Conservation (phyloP, 1,140 invertebrate genomes). For the Pinna nobilis region DNA sequence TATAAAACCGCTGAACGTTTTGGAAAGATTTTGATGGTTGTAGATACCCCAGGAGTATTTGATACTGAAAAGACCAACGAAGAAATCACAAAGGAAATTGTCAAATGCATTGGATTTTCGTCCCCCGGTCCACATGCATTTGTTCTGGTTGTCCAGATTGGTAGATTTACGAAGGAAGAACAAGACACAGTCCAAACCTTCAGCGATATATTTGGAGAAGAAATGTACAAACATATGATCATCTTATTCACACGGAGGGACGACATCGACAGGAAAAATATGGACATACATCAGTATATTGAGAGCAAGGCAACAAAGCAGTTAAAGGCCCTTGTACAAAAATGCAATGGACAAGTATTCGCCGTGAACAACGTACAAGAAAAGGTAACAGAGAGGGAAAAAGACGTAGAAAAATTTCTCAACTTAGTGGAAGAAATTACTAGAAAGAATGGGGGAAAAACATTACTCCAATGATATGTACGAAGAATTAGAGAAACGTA, state of each 20-base stretch:
- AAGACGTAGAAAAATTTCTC: neutral
- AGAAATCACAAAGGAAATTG: constrained; percentile 5
- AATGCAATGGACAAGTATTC: neutral
- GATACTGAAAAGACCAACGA: constrained; percentile 6
- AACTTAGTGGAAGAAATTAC: neutral
- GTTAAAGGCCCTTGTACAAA: neutral
- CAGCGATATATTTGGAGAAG: constrained; percentile 3
- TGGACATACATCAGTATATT: neutral
- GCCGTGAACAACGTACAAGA: neutral
- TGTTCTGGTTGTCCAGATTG: neutral
- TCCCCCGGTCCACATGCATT: constrained; percentile 10
- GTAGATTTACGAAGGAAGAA: constrained; percentile 21
- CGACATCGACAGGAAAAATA: constrained; percentile 3
- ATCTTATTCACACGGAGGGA: constrained; percentile 20
- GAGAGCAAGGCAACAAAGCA: neutral
- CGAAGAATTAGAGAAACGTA: constrained; percentile 4
- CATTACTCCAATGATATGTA: constrained; percentile 21
- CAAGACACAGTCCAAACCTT: constrained; percentile 6
- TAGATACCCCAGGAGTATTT: constrained; percentile 25
- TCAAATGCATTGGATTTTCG: constrained; percentile 12
- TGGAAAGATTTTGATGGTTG: constrained; percentile 4
- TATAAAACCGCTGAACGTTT: neutral
- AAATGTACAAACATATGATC: neutral
- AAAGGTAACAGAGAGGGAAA: neutral
- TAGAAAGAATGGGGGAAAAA: neutral